A percentile compares a stretch with the other conserved stretches of the same genome.
Conservation (phyloP, 1,140 invertebrate genomes). For the Drosophila neocordata region DNA sequence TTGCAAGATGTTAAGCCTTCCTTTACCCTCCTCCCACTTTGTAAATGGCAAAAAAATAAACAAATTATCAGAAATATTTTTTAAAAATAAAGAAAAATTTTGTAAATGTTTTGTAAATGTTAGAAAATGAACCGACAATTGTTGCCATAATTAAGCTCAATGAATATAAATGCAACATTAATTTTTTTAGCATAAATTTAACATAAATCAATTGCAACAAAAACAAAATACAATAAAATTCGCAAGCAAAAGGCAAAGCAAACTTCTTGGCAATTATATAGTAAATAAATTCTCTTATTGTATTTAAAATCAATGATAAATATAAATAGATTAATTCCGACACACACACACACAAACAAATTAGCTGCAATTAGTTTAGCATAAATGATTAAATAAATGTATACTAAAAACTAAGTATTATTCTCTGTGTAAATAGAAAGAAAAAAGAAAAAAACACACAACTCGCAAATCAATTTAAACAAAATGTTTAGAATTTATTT, state of each 20-base stretch:
- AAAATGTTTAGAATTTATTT: slow-evolving; percentile 23
- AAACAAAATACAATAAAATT: slow-evolving; percentile 22
- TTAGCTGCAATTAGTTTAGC: slow-evolving; percentile 72
- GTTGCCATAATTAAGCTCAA: slow-evolving; percentile 69
- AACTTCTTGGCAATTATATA: slow-evolving; percentile 72
- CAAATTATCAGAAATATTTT: slow-evolving; percentile 7
- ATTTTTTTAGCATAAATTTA: slow-evolving; percentile 21
- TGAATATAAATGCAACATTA: slow-evolving; percentile 24
- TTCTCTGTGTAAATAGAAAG: slow-evolving; percentile 35
- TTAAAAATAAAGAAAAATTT: slow-evolving; percentile 4
- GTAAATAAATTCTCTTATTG: slow-evolving; percentile 56
- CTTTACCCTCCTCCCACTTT: not conserved
- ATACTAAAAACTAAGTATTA: slow-evolving; percentile 50
- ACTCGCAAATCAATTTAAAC: slow-evolving; percentile 39
- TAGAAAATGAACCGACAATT: slow-evolving; percentile 51
- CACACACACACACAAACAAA: slow-evolving; percentile 40
- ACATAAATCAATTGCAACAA: slow-evolving; percentile 22
- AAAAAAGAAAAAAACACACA: slow-evolving; percentile 1
- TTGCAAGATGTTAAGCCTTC: not conserved
- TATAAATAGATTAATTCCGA: slow-evolving; percentile 29
- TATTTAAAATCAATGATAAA: slow-evolving; percentile 35
- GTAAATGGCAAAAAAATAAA: too few relatives aligned
- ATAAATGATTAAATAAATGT: slow-evolving; percentile 54
- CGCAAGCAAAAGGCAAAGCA: slow-evolving; percentile 31
- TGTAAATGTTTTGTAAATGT: slow-evolving; percentile 59